These are phyloP conservation scores for Keiferia lycopersicella DNA, from an alignment of 2,888 invertebrate species.

Conservation along the genomic window DNA sequence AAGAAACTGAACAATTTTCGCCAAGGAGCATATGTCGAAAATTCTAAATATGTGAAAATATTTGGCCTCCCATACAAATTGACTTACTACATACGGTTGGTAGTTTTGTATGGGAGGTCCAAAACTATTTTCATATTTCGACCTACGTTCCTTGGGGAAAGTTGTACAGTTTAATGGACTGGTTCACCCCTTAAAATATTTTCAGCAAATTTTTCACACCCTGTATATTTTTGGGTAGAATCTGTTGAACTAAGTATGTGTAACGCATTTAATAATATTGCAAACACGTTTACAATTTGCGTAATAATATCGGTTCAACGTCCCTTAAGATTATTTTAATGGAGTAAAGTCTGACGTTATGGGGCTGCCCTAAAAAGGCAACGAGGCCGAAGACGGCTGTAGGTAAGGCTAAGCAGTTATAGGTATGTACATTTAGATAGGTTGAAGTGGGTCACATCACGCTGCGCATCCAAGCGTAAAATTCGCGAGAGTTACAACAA, in stretches of 20 bases:
- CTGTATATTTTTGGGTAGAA: too few species aligned
- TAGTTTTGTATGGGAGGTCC: too few species aligned
- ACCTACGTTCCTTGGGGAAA: too few species aligned
- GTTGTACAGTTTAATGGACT: too few species aligned
- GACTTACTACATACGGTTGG: too few species aligned
- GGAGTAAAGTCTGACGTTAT: neutral
- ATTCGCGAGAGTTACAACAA: neutral
- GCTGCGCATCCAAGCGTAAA: conserved; percentile 5
- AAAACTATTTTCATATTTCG: too few species aligned
- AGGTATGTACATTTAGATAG: neutral
- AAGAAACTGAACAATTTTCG: too few species aligned
- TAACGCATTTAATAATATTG: neutral
- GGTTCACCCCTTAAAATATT: too few species aligned
- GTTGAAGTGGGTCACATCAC: conserved; percentile 2
- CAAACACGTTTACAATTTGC: neutral
- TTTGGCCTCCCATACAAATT: too few species aligned
- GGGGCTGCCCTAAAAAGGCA: conserved; percentile 12
- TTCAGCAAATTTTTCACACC: too few species aligned
- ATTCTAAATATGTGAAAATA: too few species aligned
- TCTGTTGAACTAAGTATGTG: neutral
- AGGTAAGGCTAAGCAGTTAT: neutral
- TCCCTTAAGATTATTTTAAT: neutral
- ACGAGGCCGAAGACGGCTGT: neutral
- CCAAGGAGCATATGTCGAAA: too few species aligned
- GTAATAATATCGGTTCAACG: neutral